These are phyloP conservation scores for Ectemnius cavifrons DNA, from an alignment of 2,888 invertebrate genomes.

Conservation along the genomic window DNA sequence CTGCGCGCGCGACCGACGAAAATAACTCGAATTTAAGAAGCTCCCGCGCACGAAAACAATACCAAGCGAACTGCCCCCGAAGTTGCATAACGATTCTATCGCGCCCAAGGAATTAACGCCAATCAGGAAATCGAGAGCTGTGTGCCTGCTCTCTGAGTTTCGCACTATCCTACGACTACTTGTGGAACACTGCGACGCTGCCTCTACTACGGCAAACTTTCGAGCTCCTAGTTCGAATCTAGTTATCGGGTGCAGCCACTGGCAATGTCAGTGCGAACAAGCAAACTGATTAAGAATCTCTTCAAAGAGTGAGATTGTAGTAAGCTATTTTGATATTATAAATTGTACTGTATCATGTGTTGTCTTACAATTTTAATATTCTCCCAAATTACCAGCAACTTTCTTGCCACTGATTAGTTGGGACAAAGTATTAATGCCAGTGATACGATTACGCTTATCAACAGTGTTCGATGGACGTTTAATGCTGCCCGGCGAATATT, in stretches of 20 bases:
- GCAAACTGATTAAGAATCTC: too few relatives aligned
- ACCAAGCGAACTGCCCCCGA: slow-evolving; percentile 59
- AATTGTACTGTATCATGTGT: too few relatives aligned
- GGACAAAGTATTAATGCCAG: too few relatives aligned
- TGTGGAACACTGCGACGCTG: background rate
- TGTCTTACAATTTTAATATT: too few relatives aligned
- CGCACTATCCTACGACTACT: background rate
- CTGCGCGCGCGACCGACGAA: slow-evolving; percentile 68
- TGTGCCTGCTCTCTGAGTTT: background rate
- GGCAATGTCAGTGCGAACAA: too few relatives aligned
- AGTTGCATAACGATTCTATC: slow-evolving; percentile 62
- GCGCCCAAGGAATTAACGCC: slow-evolving; percentile 31
- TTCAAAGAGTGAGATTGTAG: too few relatives aligned
- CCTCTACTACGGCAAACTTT: background rate
- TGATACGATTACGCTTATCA: too few relatives aligned
- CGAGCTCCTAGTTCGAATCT: background rate
- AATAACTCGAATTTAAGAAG: slow-evolving; percentile 76
- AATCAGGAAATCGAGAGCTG: background rate
- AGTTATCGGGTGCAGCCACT: too few relatives aligned
- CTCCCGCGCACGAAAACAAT: slow-evolving; percentile 73
- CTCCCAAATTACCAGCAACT: too few relatives aligned
- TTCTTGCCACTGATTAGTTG: too few relatives aligned
- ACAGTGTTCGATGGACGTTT: background rate
- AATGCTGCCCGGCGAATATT: slow-evolving; percentile 7
- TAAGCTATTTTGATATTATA: too few relatives aligned